Evolutionary conservation across 2,113 vertebrate genomes (phyloP).

Genomic region (Microtus ochrogaster): DNA sequence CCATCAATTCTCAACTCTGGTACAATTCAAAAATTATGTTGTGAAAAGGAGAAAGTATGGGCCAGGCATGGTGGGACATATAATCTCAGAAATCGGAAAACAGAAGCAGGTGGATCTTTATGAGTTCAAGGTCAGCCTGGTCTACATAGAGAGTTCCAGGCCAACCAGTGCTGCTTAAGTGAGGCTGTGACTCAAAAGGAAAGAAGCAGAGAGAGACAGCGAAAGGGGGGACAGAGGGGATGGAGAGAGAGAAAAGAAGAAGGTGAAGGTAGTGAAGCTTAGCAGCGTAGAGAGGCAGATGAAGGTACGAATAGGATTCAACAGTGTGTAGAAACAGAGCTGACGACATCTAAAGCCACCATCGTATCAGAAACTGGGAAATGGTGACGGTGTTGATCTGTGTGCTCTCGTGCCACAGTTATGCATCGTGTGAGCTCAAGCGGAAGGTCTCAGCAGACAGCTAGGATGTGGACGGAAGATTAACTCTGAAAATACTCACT

Average conservation of each 20-base stretch:
- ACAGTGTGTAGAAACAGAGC: background rate
- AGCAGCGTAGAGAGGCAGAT: background rate
- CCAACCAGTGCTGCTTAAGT: background rate
- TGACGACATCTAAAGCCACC: background rate
- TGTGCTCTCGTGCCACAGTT: background rate
- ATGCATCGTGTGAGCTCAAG: background rate
- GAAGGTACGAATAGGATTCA: background rate
- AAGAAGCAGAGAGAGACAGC: background rate
- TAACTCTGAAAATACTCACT: background rate
- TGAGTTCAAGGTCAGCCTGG: background rate
- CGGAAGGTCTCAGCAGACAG: background rate
- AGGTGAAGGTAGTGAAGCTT: background rate
- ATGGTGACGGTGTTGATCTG: background rate
- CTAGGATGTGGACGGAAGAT: background rate
- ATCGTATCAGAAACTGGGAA: background rate
- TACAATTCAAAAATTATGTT: background rate
- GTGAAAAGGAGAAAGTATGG: background rate
- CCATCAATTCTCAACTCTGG: background rate
- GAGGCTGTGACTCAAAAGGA: background rate
- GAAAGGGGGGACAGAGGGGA: background rate
- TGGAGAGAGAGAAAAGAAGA: background rate
- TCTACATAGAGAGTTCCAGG: background rate
- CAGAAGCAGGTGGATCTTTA: background rate
- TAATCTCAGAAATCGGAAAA: background rate
- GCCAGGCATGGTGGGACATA: background rate